Percentiles rank a stretch among this genome's conserved stretches.
These are phyloP conservation scores for Leucophenga montana DNA, from an alignment of 2,888 invertebrate species.

Conservation along the genomic window DNA sequence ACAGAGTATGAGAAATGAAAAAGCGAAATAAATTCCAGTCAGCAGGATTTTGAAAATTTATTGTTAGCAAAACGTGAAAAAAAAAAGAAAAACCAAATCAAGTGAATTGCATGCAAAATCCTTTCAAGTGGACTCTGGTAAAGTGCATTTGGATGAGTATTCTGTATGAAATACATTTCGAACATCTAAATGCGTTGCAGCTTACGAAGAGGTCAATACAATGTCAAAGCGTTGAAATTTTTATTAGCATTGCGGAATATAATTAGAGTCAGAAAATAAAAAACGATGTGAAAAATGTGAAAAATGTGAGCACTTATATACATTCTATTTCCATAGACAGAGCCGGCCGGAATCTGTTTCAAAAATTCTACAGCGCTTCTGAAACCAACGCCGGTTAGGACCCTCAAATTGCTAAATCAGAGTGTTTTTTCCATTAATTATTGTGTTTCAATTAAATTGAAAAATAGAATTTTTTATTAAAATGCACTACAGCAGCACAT, in stretches of 20 bases:
- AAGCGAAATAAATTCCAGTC: background rate
- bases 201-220: slow-evolving; percentile 5
- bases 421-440: too few relatives aligned
- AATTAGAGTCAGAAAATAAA: background rate
- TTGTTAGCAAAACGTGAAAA: background rate
- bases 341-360: too few relatives aligned
- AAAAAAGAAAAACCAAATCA: background rate
- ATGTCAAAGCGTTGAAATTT: slow-evolving; percentile 5
- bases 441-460: too few relatives aligned
- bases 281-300: too few relatives aligned
- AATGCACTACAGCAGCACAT: too few relatives aligned
- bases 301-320: too few relatives aligned
- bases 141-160: background rate
- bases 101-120: background rate
- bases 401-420: too few relatives aligned
- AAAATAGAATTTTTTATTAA: too few relatives aligned
- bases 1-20: background rate
- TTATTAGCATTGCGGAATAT: background rate
- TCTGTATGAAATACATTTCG: too few relatives aligned
- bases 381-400: too few relatives aligned
- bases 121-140: background rate
- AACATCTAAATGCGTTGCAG: background rate
- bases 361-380: too few relatives aligned
- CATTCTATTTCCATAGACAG: too few relatives aligned
- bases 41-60: slow-evolving; percentile 8